A percentile compares a stretch with the other conserved stretches of the same genome.
These are phyloP conservation scores for Psittacus erithacus DNA, from an alignment of 2,113 vertebrate genomes.

Conservation along the genomic window DNA sequence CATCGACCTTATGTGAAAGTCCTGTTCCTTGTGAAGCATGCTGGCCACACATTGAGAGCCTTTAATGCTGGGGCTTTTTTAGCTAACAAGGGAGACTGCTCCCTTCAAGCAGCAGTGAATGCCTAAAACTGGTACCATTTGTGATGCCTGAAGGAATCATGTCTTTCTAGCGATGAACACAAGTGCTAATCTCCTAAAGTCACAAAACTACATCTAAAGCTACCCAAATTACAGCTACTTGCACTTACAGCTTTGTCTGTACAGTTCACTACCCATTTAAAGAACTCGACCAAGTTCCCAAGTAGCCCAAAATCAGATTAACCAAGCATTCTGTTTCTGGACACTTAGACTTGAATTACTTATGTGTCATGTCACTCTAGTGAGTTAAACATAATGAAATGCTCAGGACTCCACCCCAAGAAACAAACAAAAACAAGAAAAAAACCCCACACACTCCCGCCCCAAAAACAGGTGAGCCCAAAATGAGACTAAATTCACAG, in stretches of 20 bases:
- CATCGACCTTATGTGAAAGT: background rate
- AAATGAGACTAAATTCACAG: background rate
- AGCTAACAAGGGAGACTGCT: background rate
- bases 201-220: background rate
- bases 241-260: background rate
- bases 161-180: background rate
- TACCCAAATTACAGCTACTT: background rate
- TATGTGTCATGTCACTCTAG: fast-evolving
- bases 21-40: background rate
- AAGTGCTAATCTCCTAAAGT: background rate
- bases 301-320: background rate
- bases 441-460: background rate
- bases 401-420: fast-evolving
- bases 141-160: background rate
- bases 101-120: fast-evolving
- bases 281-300: background rate
- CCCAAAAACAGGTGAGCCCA: background rate
- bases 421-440: background rate
- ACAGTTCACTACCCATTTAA: background rate
- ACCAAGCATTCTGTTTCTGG: background rate
- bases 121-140: background rate
- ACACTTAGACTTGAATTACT: background rate
- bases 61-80: background rate
- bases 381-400: background rate
- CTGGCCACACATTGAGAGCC: fast-evolving